phyloP scores from a whole-genome alignment of 2,888 invertebrate genomes.

The Coremacera marginata region DNA sequence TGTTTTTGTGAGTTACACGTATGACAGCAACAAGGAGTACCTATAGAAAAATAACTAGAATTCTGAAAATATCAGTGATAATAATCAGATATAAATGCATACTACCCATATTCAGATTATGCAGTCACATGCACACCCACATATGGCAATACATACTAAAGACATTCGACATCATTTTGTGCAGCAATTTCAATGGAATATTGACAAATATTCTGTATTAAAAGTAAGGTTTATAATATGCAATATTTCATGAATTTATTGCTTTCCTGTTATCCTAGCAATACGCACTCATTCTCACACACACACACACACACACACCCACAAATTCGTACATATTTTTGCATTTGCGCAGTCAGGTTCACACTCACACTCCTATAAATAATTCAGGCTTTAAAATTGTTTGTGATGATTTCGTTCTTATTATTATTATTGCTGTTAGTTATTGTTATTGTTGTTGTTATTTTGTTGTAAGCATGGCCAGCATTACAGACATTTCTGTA shows the following conservation, averaged over 20 bases:
- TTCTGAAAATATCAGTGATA: background rate
- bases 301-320: background rate
- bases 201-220: slow-evolving; percentile 21
- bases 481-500: background rate
- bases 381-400: slow-evolving; percentile 4
- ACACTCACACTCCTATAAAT: background rate
- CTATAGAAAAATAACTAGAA: background rate
- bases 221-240: slow-evolving; percentile 23
- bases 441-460: background rate
- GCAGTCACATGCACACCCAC: background rate
- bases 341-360: background rate
- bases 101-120: background rate
- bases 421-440: background rate
- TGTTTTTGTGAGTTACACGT: no score
- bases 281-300: background rate
- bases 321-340: background rate
- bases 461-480: background rate
- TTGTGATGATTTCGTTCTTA: background rate
- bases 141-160: background rate
- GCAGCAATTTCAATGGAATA: slow-evolving; percentile 11
- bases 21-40: no score
- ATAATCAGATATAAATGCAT: background rate
- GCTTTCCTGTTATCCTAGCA: no score
- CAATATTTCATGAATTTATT: slow-evolving; percentile 24
- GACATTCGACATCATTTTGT: background rate